These are phyloP conservation scores for Cheilosia pagana DNA, from an alignment of 2,888 invertebrate species.

Conservation along the genomic window DNA sequence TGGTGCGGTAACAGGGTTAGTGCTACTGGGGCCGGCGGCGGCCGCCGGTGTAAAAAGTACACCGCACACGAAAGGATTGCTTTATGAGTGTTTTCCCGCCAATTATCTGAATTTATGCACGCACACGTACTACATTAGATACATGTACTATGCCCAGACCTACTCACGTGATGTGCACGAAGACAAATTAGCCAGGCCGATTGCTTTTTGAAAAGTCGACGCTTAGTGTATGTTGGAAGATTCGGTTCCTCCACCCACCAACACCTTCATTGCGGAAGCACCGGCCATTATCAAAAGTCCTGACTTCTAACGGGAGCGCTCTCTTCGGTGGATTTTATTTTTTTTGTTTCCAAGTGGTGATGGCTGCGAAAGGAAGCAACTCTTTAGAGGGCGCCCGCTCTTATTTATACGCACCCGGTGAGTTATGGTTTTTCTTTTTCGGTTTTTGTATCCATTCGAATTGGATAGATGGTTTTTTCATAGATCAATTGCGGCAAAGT, in stretches of 20 bases:
- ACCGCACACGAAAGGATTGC: slow-evolving; percentile 77
- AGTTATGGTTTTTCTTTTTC: slow-evolving; percentile 56
- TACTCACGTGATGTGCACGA: slow-evolving; percentile 52
- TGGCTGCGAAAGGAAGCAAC: slow-evolving; percentile 24
- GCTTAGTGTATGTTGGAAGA: slow-evolving; percentile 15
- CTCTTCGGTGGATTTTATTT: slow-evolving; percentile 23
- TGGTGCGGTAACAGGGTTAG: slow-evolving; percentile 23
- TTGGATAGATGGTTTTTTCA: slow-evolving; percentile 18
- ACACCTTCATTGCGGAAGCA: slow-evolving; percentile 25
- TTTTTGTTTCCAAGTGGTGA: slow-evolving; percentile 26
- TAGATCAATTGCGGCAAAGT: slow-evolving; percentile 43
- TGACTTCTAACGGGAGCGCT: slow-evolving; percentile 34
- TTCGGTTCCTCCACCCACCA: slow-evolving; percentile 14
- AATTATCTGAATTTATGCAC: slow-evolving; percentile 82
- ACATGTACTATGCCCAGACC: background rate
- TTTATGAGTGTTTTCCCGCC: slow-evolving; percentile 82
- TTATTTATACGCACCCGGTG: slow-evolving; percentile 53
- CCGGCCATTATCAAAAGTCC: slow-evolving; percentile 43
- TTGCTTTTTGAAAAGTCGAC: slow-evolving; percentile 48
- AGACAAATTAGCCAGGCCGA: slow-evolving; percentile 50
- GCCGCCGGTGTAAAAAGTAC: slow-evolving; percentile 24
- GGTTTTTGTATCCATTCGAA: slow-evolving; percentile 10
- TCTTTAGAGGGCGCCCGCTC: slow-evolving; percentile 49
- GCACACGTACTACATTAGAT: slow-evolving; percentile 33
- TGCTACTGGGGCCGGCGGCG: background rate